A percentile compares a stretch with the other conserved stretches of the same genome.
These are phyloP conservation scores for Drosophila diplacantha DNA, from an alignment of 2,888 invertebrate genomes.

Conservation along the genomic window DNA sequence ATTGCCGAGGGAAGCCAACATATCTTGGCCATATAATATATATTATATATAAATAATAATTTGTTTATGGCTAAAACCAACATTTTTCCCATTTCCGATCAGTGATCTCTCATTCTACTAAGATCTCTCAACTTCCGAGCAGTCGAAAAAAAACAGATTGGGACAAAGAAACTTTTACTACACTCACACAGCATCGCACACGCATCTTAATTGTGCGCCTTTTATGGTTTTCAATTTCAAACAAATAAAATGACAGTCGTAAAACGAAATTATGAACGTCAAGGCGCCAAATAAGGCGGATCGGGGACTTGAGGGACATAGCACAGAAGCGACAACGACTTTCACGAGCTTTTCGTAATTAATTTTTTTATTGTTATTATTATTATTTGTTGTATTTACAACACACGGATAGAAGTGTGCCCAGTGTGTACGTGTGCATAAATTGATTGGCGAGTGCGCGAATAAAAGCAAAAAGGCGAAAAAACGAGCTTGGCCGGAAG, in stretches of 20 bases:
- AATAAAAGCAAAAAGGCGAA: constrained; percentile 64
- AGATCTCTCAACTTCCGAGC: constrained; percentile 61
- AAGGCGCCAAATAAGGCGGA: constrained; percentile 65
- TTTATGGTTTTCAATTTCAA: constrained; percentile 69
- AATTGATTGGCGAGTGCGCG: constrained; percentile 46
- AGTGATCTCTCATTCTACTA: constrained; percentile 28
- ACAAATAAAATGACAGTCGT: constrained; percentile 70
- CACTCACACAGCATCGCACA: constrained; percentile 27
- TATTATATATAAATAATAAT: background rate
- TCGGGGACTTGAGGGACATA: constrained; percentile 27
- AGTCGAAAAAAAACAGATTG: constrained; percentile 41
- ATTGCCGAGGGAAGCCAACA: background rate
- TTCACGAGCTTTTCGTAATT: constrained; percentile 65
- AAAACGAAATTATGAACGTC: constrained; percentile 72
- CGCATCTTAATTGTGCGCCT: constrained; percentile 66
- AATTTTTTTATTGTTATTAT: constrained; percentile 54
- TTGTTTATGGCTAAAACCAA: background rate
- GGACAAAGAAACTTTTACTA: constrained; percentile 56
- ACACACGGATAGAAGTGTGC: constrained; percentile 36
- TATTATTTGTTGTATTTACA: constrained; percentile 47
- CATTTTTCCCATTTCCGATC: background rate
- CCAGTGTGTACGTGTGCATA: constrained; percentile 22
- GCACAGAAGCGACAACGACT: constrained; percentile 62
- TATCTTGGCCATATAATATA: too few relatives aligned
- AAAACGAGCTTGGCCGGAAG: constrained; percentile 68